Conservation (phyloP, 2,113 vertebrate genomes). For the Misgurnus anguillicaudatus region DNA sequence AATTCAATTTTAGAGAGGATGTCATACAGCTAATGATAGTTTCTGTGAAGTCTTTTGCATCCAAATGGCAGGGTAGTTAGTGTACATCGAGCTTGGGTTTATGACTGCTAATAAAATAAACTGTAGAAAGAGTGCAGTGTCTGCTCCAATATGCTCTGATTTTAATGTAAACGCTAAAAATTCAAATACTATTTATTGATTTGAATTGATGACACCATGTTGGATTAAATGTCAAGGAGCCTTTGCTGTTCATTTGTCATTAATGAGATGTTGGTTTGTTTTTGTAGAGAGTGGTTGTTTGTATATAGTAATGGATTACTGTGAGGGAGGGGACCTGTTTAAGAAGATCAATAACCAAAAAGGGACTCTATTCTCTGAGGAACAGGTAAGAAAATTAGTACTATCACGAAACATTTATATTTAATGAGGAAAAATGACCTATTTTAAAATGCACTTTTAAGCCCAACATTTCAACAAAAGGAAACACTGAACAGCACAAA, state of each 20-base stretch:
- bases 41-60: background rate
- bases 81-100: background rate
- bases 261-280: background rate
- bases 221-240: background rate
- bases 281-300: conserved; percentile 88
- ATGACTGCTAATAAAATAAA: background rate
- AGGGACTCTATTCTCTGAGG: conserved; percentile 88
- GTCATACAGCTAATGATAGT: conserved; percentile 17
- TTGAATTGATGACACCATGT: too few relatives aligned
- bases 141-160: background rate
- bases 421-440: too few relatives aligned
- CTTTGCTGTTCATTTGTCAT: background rate
- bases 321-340: conserved; percentile 96
- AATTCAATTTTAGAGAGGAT: conserved; percentile 44
- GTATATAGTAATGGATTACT: conserved; percentile 99
- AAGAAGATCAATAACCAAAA: conserved; percentile 96
- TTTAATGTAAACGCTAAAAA: background rate
- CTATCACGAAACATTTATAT: too few relatives aligned
- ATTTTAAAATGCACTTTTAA: too few relatives aligned
- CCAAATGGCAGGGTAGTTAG: background rate
- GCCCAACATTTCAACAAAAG: too few relatives aligned
- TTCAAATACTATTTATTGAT: background rate
- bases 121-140: background rate
- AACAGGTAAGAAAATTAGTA: conserved; percentile 80
- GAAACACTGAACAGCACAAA: too few relatives aligned